Evolutionary conservation across 2,113 vertebrate species (phyloP), one percentile per base, ranked within the genome.

Genomic region (Ia io): DNA sequence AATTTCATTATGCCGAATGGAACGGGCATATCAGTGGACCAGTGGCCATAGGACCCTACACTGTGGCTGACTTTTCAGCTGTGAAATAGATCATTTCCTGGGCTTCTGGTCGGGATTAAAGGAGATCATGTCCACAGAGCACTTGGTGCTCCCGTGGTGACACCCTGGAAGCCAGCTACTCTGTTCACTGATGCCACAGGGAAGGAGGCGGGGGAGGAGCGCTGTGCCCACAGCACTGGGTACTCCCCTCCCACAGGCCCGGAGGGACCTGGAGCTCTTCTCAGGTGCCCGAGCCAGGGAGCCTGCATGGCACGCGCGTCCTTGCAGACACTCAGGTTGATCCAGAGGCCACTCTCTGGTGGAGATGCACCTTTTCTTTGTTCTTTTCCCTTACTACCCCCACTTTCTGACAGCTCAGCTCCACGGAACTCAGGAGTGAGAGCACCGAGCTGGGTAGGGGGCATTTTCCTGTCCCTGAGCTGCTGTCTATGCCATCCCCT

Each of bases 221-320:
- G 2, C 22, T 1, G 6, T 1, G 0, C 32, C 12, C 6, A 3
- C 4, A 63, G 25, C 0, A 12, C 22, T 77, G 32, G 44, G 2
- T 11, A 42, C 1, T 14, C 32, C 59, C 16, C 40, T n/a, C 6
- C 13, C 13, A 17, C 4, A 4, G 6, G 5, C 4, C 61, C 40
- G 23, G 35, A 76, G 0, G 8, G 3, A n/a, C 5, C 47, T 3
- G 47, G 47, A 16, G 47, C 47, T 49, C 47, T 49, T 3, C 63
- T 76, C 11, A 35, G 18, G 35, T 22, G 30, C 16, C 22, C 23
- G 11, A 47, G 47, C 47, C 11, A 18, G 37, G 69, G 73, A 42
- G 4, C 22, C 9, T 61, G 6, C 32, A 51, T 11, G 28, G 9
- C 9, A 49, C 3, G 47, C 47, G 13, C 37, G 0, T 1, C 20